phyloP scores from a whole-genome alignment of 2,113 vertebrate genomes.

The Seriola rivoliana region DNA sequence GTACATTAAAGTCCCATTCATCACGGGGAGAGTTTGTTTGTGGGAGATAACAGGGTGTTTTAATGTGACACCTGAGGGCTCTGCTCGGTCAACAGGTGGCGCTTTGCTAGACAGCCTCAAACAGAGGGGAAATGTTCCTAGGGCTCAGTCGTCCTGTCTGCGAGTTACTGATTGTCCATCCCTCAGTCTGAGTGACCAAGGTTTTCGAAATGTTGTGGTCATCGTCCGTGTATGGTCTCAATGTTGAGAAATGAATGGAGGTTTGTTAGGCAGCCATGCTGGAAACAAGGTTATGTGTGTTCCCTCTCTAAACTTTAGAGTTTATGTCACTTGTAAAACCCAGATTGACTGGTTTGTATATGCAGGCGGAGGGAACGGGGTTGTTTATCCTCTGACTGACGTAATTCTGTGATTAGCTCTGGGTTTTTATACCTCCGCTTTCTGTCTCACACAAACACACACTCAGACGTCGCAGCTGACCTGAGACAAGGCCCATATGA shows the following conservation, averaged over 20 bases:
- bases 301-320: conserved; percentile 69
- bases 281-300: conserved; percentile 69
- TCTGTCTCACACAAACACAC: conserved; percentile 3
- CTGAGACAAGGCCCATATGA: conserved; percentile 80
- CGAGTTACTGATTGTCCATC: conserved; percentile 62
- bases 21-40: conserved; percentile 31
- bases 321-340: conserved; percentile 79
- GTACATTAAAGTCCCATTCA: conserved; percentile 76
- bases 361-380: conserved; percentile 36
- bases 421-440: conserved; percentile 57
- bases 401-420: conserved; percentile 74
- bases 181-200: conserved; percentile 49
- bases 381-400: conserved; percentile 76
- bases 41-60: conserved; percentile 19
- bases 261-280: conserved; percentile 67
- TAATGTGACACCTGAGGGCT: conserved; percentile 31
- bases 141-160: conserved; percentile 46
- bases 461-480: conserved; percentile 57
- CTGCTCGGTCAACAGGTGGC: conserved; percentile 59
- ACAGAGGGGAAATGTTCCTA: conserved; percentile 36
- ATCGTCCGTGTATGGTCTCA: conserved; percentile 71
- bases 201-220: conserved; percentile 73
- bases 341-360: conserved; percentile 68
- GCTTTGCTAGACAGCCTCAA: conserved; percentile 27
- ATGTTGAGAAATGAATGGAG: conserved; percentile 74